Conservation (phyloP, 2,888 invertebrate species). For the Thymelicus lineola region DNA sequence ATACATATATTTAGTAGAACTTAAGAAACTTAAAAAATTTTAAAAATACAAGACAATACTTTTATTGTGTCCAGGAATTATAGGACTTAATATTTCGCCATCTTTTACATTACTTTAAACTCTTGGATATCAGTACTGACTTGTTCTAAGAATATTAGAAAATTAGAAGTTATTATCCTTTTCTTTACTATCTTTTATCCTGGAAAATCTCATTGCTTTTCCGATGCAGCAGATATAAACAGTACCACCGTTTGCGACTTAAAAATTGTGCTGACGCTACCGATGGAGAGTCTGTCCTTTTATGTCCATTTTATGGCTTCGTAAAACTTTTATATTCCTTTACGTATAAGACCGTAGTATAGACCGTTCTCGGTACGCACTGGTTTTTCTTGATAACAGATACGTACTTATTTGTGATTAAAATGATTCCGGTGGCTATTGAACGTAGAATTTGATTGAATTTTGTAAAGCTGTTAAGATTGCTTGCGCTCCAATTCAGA, state of each 20-base stretch:
- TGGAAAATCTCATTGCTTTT: background rate
- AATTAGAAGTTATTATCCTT: no score
- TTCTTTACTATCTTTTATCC: background rate
- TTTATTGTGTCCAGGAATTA: no score
- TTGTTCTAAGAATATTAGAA: no score
- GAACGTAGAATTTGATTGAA: background rate
- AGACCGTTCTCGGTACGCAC: background rate
- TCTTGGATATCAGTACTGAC: no score
- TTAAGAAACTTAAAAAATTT: no score
- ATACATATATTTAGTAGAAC: no score
- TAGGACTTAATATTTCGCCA: no score
- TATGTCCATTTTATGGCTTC: conserved; percentile 53
- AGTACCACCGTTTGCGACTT: background rate
- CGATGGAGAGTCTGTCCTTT: conserved; percentile 49
- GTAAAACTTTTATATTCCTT: conserved; percentile 59
- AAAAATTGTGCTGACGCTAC: conserved; percentile 44
- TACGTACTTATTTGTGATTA: conserved; percentile 24
- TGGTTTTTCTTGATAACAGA: conserved; percentile 40
- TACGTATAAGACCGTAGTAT: conserved; percentile 15
- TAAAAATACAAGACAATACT: no score
- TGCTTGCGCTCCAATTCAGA: no score
- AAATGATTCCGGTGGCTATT: conserved; percentile 24
- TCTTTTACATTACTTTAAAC: no score
- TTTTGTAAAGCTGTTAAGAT: background rate
- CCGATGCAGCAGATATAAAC: conserved; percentile 1